These are phyloP conservation scores for Aythya baeri DNA, from an alignment of 2,113 vertebrate genomes.

Conservation along the genomic window DNA sequence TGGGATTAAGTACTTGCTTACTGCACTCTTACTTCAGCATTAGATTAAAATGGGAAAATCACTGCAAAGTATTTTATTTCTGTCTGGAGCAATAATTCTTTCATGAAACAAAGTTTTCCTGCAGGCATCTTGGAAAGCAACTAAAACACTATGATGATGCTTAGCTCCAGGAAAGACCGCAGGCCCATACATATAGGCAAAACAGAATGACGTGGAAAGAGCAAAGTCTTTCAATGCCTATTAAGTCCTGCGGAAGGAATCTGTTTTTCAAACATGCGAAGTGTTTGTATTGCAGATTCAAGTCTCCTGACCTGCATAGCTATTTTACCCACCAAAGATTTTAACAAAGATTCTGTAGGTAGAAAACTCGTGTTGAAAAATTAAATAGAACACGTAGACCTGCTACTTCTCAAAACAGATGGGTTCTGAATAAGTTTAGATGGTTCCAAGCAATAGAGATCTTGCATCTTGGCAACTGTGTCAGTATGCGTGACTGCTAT, in stretches of 20 bases:
- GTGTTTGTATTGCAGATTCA: not conserved
- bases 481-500: not conserved
- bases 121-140: not conserved
- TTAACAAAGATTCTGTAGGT: not conserved
- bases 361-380: not conserved
- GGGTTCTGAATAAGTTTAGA: not conserved
- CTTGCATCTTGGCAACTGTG: not conserved
- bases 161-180: not conserved
- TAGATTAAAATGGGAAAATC: not conserved
- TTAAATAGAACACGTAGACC: not conserved
- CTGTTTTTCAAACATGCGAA: not conserved
- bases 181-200: not conserved
- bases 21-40: not conserved
- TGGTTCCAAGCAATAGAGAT: not conserved
- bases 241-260: not conserved
- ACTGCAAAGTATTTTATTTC: not conserved
- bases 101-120: not conserved
- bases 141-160: not conserved
- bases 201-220: not conserved
- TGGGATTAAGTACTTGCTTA: not conserved
- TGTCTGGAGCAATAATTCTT: not conserved
- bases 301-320: not conserved
- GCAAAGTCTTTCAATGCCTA: not conserved
- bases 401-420: not conserved
- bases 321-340: not conserved